Base-by-base conservation (phyloP, 2,888 invertebrate species). In the Brassicogethes aeneus region DNA sequence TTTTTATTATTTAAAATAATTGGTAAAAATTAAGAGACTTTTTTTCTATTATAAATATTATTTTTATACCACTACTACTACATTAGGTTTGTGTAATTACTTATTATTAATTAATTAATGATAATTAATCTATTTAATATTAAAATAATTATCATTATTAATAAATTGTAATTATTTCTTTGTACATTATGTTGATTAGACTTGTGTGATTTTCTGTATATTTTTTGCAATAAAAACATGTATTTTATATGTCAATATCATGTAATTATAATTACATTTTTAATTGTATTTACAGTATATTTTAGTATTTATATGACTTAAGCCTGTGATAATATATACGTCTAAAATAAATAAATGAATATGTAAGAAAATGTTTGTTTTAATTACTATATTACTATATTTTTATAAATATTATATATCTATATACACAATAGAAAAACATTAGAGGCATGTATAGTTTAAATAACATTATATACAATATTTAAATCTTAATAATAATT, bases 251-350 rank as follows among this genome's bases (percentile, higher is more conserved):
- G 31, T 36, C 35, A 34, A 39, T 38, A 35, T 17, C 35, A 30
- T 17, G 15, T 23, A 47, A 45, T 29, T 45, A 45, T 43, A 42
- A 41, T 39, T 37, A 41, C 41, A 43, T 34, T 39, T 35, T 44
- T 35, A 39, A 39, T 39, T 34, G 38, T 40, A 33, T 44, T 48
- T 49, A 45, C 36, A 46, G 40, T 44, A 47, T 50, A 50, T 57
- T 55, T 57, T 57, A 56, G 51, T 56, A 60, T 57, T 59, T 60
- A 58, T 61, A 53, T 59, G 57, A 62, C 59, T 53, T 61, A 59
- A 59, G 59, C 59, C 64, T 64, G 64, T 64, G 64, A 64, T 64
- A 62, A 59, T 56, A 54, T 51, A 53, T 53, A 57, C 45, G 52
- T 54, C 56, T 52, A 51, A 56, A 52, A 55, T 54, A 56, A 54